phyloP scores from a whole-genome alignment of 2,888 invertebrate species.

The Erpobdella octoculata region DNA sequence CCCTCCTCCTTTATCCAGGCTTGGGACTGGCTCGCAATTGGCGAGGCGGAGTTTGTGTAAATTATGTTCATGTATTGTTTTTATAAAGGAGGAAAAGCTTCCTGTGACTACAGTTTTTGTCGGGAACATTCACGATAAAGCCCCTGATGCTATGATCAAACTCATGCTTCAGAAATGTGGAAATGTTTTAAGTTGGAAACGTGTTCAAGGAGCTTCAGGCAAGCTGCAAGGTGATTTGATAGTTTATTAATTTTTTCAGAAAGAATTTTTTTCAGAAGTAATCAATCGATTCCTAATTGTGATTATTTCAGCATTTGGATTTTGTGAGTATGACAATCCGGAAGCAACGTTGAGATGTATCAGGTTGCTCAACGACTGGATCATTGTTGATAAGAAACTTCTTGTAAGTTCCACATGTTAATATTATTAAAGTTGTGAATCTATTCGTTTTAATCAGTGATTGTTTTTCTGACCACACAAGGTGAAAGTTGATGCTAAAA shows the following conservation, averaged over 20 bases:
- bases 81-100: conserved; percentile 57
- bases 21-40: too few species aligned
- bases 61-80: too few species aligned
- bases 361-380: conserved; percentile 76
- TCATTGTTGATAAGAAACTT: conserved; percentile 82
- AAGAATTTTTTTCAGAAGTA: too few species aligned
- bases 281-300: too few species aligned
- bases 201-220: conserved; percentile 70
- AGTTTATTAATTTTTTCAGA: too few species aligned
- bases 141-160: conserved; percentile 87
- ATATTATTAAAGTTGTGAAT: background rate
- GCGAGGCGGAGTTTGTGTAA: too few species aligned
- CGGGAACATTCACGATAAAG: conserved; percentile 88
- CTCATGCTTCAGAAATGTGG: conserved; percentile 87
- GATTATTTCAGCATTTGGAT: conserved; percentile 71
- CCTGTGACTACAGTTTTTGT: conserved; percentile 94
- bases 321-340: conserved; percentile 91
- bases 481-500: conserved; percentile 88
- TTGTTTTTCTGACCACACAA: conserved; percentile 35
- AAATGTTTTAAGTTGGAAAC: conserved; percentile 88
- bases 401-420: conserved; percentile 60
- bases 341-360: conserved; percentile 91
- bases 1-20: too few species aligned
- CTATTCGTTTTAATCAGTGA: too few species aligned
- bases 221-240: conserved; percentile 57